Conservation (phyloP, 2,888 invertebrate species). For the Chrysolina oricalcia region DNA sequence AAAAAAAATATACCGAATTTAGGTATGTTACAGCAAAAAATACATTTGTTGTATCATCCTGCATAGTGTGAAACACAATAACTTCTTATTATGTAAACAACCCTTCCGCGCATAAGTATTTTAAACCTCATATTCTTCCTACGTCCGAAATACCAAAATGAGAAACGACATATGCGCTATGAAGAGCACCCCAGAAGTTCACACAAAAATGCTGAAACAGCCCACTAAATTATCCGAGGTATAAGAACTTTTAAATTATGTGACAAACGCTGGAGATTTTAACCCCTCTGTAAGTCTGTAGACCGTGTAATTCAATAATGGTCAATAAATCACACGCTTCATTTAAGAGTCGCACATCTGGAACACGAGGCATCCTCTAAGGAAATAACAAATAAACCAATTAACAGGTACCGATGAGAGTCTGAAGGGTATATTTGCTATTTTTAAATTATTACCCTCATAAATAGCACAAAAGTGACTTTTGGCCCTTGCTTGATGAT, state of each 20-base stretch:
- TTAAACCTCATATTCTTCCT: not conserved
- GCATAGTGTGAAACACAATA: not conserved
- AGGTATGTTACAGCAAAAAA: too few species aligned
- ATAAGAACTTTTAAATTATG: slow-evolving; percentile 17
- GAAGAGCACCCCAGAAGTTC: slow-evolving; percentile 12
- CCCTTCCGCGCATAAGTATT: not conserved
- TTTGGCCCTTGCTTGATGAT: not conserved
- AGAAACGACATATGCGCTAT: not conserved
- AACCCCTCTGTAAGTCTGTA: slow-evolving; percentile 20
- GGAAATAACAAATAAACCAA: slow-evolving; percentile 29
- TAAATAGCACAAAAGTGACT: not conserved
- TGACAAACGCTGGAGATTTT: slow-evolving; percentile 16
- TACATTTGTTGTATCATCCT: not conserved
- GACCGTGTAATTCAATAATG: slow-evolving; percentile 26
- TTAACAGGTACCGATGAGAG: slow-evolving; percentile 17
- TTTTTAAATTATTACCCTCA: slow-evolving; percentile 18
- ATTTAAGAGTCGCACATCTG: slow-evolving; percentile 28
- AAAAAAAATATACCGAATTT: too few species aligned
- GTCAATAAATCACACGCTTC: slow-evolving; percentile 32
- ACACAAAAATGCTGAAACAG: slow-evolving; percentile 7
- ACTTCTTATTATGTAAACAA: not conserved
- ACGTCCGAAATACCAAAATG: not conserved
- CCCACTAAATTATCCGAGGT: slow-evolving; percentile 8
- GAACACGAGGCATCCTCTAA: slow-evolving; percentile 13
- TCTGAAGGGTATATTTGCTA: slow-evolving; percentile 12